A percentile compares a stretch with the other conserved stretches of the same genome.
Conservation (phyloP, 2,113 vertebrate genomes). For the Okapia johnstoni region DNA sequence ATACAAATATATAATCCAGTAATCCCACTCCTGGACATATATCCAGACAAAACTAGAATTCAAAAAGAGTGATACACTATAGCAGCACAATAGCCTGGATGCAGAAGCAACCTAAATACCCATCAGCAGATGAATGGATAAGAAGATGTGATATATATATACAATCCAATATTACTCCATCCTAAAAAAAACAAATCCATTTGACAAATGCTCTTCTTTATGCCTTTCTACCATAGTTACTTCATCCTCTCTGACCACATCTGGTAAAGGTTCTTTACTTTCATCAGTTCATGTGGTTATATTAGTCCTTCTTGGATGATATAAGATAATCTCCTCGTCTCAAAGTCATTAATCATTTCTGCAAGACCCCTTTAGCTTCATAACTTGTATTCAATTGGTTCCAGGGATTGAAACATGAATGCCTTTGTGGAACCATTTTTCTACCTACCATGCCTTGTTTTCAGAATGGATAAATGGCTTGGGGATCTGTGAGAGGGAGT, state of each 20-base stretch:
- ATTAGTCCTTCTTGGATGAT: not conserved
- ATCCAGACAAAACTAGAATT: not conserved
- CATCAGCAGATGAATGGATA: not conserved
- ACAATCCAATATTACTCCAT: not conserved
- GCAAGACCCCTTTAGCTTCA: not conserved
- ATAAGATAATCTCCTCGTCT: not conserved
- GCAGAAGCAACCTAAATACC: not conserved
- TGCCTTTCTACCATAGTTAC: not conserved
- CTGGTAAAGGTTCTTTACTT: not conserved
- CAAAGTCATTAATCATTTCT: not conserved
- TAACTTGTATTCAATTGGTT: not conserved
- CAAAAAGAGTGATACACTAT: not conserved
- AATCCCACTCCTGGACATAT: not conserved
- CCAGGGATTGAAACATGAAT: not conserved
- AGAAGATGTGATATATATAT: not conserved
- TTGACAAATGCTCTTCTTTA: not conserved
- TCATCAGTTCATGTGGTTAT: not conserved
- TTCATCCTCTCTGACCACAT: not conserved
- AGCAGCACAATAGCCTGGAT: not conserved
- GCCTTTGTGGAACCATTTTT: not conserved
- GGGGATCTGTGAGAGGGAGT: not conserved
- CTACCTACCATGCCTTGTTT: not conserved
- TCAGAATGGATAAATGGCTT: not conserved
- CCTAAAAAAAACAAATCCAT: not conserved
- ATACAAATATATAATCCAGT: not conserved